These are phyloP conservation scores for Oncopeltus fasciatus DNA, from an alignment of 1,140 invertebrate genomes.

Conservation along the genomic window DNA sequence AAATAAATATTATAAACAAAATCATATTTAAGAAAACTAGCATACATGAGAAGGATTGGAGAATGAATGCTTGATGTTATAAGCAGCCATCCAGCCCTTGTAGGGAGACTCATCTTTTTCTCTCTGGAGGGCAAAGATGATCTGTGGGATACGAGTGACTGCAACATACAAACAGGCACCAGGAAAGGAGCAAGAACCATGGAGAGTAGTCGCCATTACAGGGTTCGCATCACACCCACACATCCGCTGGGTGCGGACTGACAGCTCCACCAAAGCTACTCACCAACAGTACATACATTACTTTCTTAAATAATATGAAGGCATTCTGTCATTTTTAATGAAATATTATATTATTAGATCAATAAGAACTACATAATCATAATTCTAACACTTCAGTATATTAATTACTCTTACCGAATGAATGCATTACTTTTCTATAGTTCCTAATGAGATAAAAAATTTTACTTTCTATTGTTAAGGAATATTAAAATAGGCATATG, in stretches of 20 bases:
- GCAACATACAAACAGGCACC: conserved; percentile 8
- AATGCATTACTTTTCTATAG: too few species aligned
- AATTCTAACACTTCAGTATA: too few species aligned
- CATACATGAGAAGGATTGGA: conserved; percentile 19
- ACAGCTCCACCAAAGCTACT: conserved; percentile 2
- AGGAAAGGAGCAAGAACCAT: conserved; percentile 11
- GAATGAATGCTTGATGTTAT: conserved; percentile 20
- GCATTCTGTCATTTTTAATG: too few species aligned
- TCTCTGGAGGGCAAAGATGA: neutral
- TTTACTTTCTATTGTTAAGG: too few species aligned
- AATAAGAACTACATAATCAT: too few species aligned
- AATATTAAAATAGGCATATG: too few species aligned
- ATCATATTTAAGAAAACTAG: neutral
- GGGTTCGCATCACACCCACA: conserved; percentile 12
- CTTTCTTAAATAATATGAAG: too few species aligned
- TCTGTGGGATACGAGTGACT: conserved; percentile 1
- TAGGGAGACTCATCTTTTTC: conserved; percentile 2
- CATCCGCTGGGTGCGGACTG: conserved; percentile 1
- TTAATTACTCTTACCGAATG: too few species aligned
- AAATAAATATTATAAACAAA: neutral
- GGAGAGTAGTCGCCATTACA: neutral
- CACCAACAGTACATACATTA: too few species aligned
- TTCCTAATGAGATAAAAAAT: too few species aligned
- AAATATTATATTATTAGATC: too few species aligned
- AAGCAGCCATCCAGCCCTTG: conserved; percentile 19